Base-by-base conservation (phyloP, 2,113 vertebrate genomes). In the Aptenodytes forsteri region DNA sequence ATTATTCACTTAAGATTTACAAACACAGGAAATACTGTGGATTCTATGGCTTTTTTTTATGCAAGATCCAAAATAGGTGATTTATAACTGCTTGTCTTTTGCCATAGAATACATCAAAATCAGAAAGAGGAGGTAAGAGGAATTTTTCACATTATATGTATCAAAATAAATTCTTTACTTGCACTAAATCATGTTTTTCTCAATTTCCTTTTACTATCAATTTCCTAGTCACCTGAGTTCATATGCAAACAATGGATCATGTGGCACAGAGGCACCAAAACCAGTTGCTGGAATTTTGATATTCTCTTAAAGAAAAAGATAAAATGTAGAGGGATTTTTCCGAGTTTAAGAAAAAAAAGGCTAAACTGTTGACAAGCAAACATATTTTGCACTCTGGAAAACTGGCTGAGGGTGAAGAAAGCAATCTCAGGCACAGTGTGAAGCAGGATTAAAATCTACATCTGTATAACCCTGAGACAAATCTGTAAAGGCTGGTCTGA, bases 401-500 rank as follows among this genome's bases (percentile, higher is more conserved):
- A 94, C 16, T 73, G 36, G 25, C 67, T 90, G 78, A 82, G 47
- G 30, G 14, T 54, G 66, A 20, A 62, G 65, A 93, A 94, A 76
- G 58, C 70, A 93, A 93, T 81, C 59, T 80, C 27, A 38, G 80
- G 62, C 50, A 87, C 92, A 96, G 77, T 42, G 84, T 52, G 92
- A 96, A 90, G 76, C 40, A 89, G 75, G 73, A 96, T 95, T 96
- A 96, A 95, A 95, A 87, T 75, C n/a, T 40, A 52, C 49, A 77
- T 77, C 44, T 87, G 2, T 55, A 89, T 77, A 86, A 78, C 7
- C 23, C n/a, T 36, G 36, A 88, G 72, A 94, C 56, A 95, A 89
- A 95, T 73, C 59, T 88, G 59, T 69, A 84, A 81, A 61, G 42
- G 55, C 58, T 94, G 50, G 66, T 73, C 15, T 14, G 69, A 90